These are phyloP conservation scores for Amblyraja radiata DNA, from an alignment of 2,797 vertebrate species.

Conservation along the genomic window DNA sequence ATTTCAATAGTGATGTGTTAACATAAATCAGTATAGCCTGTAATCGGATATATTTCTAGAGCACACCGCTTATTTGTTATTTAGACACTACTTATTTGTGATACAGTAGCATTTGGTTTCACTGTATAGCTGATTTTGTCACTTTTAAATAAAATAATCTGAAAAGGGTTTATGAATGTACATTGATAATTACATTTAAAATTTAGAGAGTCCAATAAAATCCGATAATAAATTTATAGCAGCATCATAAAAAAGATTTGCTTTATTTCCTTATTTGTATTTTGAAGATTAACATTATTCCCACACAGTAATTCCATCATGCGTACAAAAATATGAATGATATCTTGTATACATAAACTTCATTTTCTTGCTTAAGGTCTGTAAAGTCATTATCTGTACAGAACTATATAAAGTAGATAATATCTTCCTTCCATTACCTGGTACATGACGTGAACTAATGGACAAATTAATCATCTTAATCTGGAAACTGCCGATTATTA, in stretches of 20 bases:
- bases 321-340: neutral
- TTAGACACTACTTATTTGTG: neutral
- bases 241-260: neutral
- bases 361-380: neutral
- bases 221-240: neutral
- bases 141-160: slow-evolving; percentile 3
- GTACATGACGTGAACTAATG: neutral
- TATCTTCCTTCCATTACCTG: neutral
- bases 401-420: neutral
- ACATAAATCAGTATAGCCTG: too few species aligned
- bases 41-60: neutral
- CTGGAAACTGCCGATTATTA: neutral
- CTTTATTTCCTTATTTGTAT: neutral
- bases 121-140: neutral
- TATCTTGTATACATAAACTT: neutral
- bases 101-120: neutral
- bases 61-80: neutral
- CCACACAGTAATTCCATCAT: neutral
- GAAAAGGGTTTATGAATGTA: neutral
- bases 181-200: neutral
- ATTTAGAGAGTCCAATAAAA: neutral
- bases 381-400: neutral
- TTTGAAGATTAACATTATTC: neutral
- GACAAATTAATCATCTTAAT: neutral
- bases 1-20: neutral